Conservation (phyloP, 1,140 invertebrate species). For the Planococcus citri region DNA sequence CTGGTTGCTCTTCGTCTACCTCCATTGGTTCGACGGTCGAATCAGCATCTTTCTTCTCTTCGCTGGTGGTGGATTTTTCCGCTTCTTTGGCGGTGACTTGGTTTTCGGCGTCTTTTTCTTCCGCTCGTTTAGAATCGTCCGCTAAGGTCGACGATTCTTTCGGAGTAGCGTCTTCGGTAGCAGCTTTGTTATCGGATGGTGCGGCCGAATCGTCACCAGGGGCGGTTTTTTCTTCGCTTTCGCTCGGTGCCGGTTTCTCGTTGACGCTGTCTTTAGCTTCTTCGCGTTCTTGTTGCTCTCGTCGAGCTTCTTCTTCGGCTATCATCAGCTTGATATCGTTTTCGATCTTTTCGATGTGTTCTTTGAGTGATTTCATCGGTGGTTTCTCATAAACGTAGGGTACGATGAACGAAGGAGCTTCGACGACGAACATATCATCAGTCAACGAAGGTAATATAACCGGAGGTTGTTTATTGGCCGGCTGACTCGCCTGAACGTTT, state of each 20-base stretch:
- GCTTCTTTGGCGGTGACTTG: constrained; percentile 27
- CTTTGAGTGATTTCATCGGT: constrained; percentile 59
- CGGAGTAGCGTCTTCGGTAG: constrained; percentile 35
- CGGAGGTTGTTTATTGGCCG: constrained; percentile 32
- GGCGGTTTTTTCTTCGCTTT: constrained; percentile 29
- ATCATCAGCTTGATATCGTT: constrained; percentile 38
- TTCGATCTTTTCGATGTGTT: constrained; percentile 54
- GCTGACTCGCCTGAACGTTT: background rate
- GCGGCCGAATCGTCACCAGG: no score
- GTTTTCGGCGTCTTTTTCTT: constrained; percentile 27
- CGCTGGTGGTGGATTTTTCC: constrained; percentile 26
- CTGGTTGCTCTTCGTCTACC: constrained; percentile 25
- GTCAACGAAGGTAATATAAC: constrained; percentile 62
- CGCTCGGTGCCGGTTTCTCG: constrained; percentile 26
- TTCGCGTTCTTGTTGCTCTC: constrained; percentile 35
- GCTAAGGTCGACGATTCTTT: constrained; percentile 28
- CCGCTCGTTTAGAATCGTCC: constrained; percentile 22
- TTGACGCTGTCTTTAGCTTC: constrained; percentile 29
- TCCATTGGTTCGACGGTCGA: constrained; percentile 26
- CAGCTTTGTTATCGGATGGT: constrained; percentile 34
- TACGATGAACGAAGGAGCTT: constrained; percentile 81
- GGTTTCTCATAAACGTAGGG: constrained; percentile 87
- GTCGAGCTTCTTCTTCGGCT: constrained; percentile 33
- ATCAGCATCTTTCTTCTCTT: constrained; percentile 25
- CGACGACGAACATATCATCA: constrained; percentile 80